These are phyloP conservation scores for Austrofundulus limnaeus DNA, from an alignment of 2,113 vertebrate species.

Conservation along the genomic window DNA sequence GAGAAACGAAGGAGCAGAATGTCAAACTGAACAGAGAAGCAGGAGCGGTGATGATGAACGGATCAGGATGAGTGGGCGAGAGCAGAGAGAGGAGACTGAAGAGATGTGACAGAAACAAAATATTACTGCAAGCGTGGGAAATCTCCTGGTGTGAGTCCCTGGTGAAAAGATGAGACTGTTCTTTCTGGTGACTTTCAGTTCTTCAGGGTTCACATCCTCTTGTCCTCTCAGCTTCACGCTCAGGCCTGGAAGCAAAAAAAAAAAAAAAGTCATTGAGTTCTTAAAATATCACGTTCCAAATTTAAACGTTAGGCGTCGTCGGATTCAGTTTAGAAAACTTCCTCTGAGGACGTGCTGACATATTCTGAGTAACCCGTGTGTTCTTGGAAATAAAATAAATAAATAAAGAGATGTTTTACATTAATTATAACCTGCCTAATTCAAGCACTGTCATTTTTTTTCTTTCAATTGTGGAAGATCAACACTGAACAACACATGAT, in stretches of 20 bases:
- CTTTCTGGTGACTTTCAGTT: constrained; percentile 64
- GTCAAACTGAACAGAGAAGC: not conserved
- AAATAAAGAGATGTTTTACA: too few species aligned
- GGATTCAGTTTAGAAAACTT: too few species aligned
- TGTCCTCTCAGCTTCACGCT: constrained; percentile 46
- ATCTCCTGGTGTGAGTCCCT: constrained; percentile 60
- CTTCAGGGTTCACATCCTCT: constrained; percentile 62
- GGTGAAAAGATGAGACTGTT: constrained; percentile 65
- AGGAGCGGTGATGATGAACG: constrained; percentile 5
- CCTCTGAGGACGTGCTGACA: too few species aligned
- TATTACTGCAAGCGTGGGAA: constrained; percentile 77
- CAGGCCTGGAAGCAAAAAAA: constrained; percentile 6
- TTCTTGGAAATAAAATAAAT: too few species aligned
- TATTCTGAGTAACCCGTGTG: too few species aligned
- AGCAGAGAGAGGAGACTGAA: constrained; percentile 15
- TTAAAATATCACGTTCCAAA: not conserved
- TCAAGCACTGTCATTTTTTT: too few species aligned
- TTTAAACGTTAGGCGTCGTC: not conserved
- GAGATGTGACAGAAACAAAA: constrained; percentile 13
- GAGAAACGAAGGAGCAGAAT: constrained; percentile 6
- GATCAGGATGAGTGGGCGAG: constrained; percentile 9
- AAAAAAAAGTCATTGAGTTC: not conserved
- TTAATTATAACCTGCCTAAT: too few species aligned
- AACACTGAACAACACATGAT: too few species aligned
- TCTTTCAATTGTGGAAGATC: too few species aligned